Evolutionary conservation across 2,113 vertebrate genomes (phyloP), one percentile per base, ranked within the genome.

Genomic region (Serilophus lunatus): DNA sequence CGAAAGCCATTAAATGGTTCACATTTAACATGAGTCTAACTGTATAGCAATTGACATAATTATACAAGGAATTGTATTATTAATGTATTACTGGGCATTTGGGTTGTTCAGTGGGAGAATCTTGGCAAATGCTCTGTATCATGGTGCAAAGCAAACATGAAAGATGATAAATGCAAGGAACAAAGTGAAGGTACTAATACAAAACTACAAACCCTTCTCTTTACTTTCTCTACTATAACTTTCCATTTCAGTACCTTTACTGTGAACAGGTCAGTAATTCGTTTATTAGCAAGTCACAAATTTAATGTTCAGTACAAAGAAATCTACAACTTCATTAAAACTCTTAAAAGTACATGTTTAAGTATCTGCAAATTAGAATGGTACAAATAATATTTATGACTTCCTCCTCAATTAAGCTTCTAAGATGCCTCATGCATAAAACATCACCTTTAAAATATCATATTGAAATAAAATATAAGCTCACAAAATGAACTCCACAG

Each of bases 391-490:
- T 8, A 36, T 60, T 40, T 59, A 45, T 49, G 9, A 4, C 22
- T 83, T 72, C 17, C 10, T 80, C 75, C 31, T 89, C 51, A 78
- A 35, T 51, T 68, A 91, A 90, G 42, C 82, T 28, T 83, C 7
- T 26, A 86, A 86, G 31, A 65, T 36, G 51, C 35, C 35, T 93
- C 35, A 91, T 82, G 66, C 14, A 89, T 78, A 84, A 25, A 86
- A 74, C 29, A 42, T 77, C 63, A 82, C 25, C 57, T 94, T 93
- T 93, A 53, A 83, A 95, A 93, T 93, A 93, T 15, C 35, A 40
- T 15, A 69, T 15, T 45, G 42, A 80, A 83, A 90, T 75, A 79
- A 82, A 83, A 81, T 76, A 89, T 18, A 75, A 28, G 66, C 31
- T 54, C 13, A 64, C 22, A 54, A 66, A 65, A 42, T n/a, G 8